Conservation (phyloP, 1,140 invertebrate genomes). For the Eupristina koningsbergeri region DNA sequence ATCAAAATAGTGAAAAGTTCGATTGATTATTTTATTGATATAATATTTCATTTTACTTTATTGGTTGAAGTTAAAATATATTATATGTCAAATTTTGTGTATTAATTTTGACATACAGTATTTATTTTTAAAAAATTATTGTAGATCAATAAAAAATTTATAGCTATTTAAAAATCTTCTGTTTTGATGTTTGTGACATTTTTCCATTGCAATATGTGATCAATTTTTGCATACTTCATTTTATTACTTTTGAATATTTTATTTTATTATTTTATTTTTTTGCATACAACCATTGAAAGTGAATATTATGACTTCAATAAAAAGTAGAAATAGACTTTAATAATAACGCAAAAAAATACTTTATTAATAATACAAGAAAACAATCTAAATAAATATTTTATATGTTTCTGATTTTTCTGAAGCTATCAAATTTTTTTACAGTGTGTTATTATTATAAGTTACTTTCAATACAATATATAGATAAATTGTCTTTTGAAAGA, state of each 20-base stretch:
- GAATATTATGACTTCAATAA: neutral
- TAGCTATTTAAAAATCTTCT: no score
- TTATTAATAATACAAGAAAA: no score
- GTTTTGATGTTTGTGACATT: no score
- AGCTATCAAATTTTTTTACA: neutral
- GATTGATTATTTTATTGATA: no score
- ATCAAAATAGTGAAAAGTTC: no score
- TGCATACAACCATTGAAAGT: neutral
- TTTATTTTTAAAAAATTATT: no score
- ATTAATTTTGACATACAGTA: no score
- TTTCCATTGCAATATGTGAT: neutral
- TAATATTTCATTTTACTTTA: no score
- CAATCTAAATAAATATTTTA: neutral
- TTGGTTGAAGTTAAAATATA: no score
- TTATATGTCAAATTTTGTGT: no score
- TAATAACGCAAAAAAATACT: neutral
- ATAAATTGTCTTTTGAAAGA: neutral
- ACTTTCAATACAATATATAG: neutral
- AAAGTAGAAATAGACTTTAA: neutral
- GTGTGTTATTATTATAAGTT: neutral
- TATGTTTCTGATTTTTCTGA: neutral
- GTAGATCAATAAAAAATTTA: no score
- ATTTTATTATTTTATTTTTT: neutral
- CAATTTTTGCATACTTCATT: neutral
- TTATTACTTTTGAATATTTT: no score